Conservation (phyloP, 2,113 vertebrate species). For the Corythornis madagascariensis region DNA sequence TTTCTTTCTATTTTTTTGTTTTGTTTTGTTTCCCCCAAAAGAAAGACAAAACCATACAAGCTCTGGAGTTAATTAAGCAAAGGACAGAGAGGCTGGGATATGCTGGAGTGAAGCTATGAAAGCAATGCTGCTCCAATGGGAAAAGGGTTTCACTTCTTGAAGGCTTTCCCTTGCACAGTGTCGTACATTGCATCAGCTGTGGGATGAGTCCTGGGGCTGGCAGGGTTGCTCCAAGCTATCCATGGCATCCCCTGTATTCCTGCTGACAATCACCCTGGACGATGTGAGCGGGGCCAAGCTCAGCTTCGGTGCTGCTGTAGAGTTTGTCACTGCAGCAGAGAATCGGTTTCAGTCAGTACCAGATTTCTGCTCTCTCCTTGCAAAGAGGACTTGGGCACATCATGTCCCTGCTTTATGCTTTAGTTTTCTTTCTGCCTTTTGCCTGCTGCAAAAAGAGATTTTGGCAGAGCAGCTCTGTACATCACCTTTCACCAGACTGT, state of each 20-base stretch:
- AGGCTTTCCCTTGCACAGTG: not conserved
- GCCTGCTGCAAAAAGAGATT: not conserved
- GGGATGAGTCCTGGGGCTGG: not conserved
- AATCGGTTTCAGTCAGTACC: not conserved
- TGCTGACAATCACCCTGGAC: not conserved
- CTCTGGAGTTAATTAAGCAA: constrained; percentile 51
- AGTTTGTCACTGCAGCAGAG: not conserved
- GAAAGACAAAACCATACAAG: not conserved
- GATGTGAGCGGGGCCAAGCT: not conserved
- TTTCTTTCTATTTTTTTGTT: not conserved
- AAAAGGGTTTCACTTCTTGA: not conserved
- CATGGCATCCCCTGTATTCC: not conserved
- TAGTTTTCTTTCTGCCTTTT: not conserved
- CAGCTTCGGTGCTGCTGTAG: accelerated
- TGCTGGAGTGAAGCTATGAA: not conserved
- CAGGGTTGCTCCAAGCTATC: not conserved
- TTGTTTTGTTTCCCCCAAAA: not conserved
- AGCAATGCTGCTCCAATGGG: not conserved
- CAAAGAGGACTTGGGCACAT: not conserved
- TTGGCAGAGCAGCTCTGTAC: not conserved
- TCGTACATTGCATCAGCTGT: accelerated
- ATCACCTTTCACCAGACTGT: accelerated
- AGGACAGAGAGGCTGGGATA: constrained; percentile 23
- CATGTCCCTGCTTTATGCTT: not conserved
- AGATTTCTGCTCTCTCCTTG: not conserved